These are phyloP conservation scores for Pseudorhiza aurosa DNA, from an alignment of 30 jellyfish, hydroid and myxozoan species.

Conservation along the genomic window DNA sequence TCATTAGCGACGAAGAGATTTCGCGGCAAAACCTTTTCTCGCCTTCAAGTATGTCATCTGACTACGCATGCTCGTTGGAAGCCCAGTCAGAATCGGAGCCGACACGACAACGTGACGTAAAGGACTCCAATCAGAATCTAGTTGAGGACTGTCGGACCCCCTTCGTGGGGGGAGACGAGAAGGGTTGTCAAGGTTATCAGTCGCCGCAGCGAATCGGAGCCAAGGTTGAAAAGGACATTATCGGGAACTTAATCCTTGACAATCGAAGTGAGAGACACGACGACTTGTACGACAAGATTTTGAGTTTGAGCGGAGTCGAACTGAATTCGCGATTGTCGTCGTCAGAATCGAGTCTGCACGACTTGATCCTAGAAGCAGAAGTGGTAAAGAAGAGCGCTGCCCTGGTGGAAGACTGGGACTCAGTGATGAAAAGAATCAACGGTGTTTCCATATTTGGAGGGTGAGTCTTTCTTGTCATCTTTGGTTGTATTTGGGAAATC, in stretches of 20 bases:
- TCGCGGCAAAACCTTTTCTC: background rate
- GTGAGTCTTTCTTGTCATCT: too few relatives aligned
- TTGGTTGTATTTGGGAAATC: too few relatives aligned
- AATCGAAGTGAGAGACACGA: slow-evolving; percentile 8
- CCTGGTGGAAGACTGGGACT: slow-evolving; percentile 75
- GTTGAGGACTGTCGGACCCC: too few relatives aligned
- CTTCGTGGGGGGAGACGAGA: background rate
- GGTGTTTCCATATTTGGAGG: slow-evolving; percentile 81
- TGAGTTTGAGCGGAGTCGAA: slow-evolving; percentile 58
- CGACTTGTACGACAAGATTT: slow-evolving; percentile 36
- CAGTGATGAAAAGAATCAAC: slow-evolving; percentile 72
- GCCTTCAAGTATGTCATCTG: slow-evolving; percentile 10
- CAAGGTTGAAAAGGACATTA: slow-evolving; percentile 29
- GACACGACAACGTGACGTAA: background rate
- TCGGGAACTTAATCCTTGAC: slow-evolving; percentile 39
- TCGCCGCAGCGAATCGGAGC: slow-evolving; percentile 25
- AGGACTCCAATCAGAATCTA: slow-evolving; percentile 7
- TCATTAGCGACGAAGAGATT: too few relatives aligned
- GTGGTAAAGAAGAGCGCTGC: slow-evolving; percentile 46
- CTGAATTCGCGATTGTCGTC: slow-evolving; percentile 44
- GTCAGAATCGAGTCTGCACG: slow-evolving; percentile 68
- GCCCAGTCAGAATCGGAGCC: slow-evolving; percentile 17
- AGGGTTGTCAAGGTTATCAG: background rate
- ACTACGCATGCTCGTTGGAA: slow-evolving; percentile 15
- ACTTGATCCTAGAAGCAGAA: slow-evolving; percentile 59